Percentiles rank a stretch among this genome's conserved stretches.
Evolutionary conservation across 2,113 vertebrate genomes (phyloP).

Genomic region (Corythornis madagascariensis): DNA sequence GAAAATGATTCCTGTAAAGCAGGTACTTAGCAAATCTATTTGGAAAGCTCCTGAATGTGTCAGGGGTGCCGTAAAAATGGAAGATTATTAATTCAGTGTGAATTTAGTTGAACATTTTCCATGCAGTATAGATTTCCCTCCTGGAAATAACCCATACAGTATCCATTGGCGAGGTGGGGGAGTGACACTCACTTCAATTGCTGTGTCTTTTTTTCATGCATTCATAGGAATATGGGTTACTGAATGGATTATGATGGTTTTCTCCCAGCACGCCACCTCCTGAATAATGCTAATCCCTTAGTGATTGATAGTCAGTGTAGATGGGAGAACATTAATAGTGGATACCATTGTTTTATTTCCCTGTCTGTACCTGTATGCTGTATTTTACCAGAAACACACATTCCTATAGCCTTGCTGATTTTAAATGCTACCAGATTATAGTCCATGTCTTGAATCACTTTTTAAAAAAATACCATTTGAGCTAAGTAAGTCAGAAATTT

Average conservation of each 20-base stretch:
- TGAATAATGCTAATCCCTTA: not conserved
- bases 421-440: not conserved
- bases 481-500: not conserved
- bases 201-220: not conserved
- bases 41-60: not conserved
- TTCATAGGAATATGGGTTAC: not conserved
- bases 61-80: not conserved
- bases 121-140: not conserved
- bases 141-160: not conserved
- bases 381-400: not conserved
- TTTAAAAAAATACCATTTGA: not conserved
- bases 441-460: not conserved
- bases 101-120: constrained; percentile 6
- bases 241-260: constrained; percentile 1
- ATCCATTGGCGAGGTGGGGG: not conserved
- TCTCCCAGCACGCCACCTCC: not conserved
- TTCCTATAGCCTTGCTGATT: not conserved
- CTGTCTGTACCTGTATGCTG: not conserved
- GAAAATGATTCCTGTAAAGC: not conserved
- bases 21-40: constrained; percentile 15
- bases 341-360: not conserved
- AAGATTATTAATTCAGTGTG: not conserved
- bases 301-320: not conserved
- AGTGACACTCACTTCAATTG: not conserved
- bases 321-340: not conserved